Base-by-base conservation (phyloP, 2,113 vertebrate genomes). In the Sterrhoptilus dennistouni region DNA sequence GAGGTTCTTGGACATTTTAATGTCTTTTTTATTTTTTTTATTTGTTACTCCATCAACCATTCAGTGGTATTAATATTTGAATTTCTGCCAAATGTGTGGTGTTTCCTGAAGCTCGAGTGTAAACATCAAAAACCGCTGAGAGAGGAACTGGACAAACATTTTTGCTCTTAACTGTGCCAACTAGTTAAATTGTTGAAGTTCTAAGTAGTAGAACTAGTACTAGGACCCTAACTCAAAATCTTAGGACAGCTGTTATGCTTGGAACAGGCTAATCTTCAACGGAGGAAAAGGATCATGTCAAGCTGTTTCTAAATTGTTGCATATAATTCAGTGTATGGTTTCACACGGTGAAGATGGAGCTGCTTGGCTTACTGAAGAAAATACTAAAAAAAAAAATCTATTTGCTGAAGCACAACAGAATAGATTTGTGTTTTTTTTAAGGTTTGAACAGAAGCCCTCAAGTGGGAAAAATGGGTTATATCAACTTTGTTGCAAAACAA, bases 401-500 rank as follows among this genome's bases (percentile, higher is more conserved):
- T 83, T 70, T 74, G 6, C 11, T 74, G 68, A 83, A 64, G 6
- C 7, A 56, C 11, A 78, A 9, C 2, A 13, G 19, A 35, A 63
- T 24, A 61, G 11, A 69, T 60, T 38, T 0, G 1, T 40, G 36
- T 1, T 0, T 0, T 16, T 49, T 77, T 79, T 38, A 50, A 69
- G 21, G 2, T 59, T 84, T 64, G 19, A 78, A 64, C 8, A 61
- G 29, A 56, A 47, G 9, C 12, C 35, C 47, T 52, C 9, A 57
- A 31, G 4, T 40, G 17, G 8, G 23, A 72, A 77, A 94, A 91
- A 59, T 14, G 14, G 7, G 36, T 95, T 79, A 19, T 71, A 59
- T 74, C 40, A 45, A 66, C 12, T 49, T 63, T 24, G 19, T 31
- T 38, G 57, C 8, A 60, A 66, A 93, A 23, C n/a, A 85, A 65